Evolutionary conservation across 2,797 vertebrate species (phyloP), one percentile per base, ranked within the genome.

Genomic region (Clarias pachynema): DNA sequence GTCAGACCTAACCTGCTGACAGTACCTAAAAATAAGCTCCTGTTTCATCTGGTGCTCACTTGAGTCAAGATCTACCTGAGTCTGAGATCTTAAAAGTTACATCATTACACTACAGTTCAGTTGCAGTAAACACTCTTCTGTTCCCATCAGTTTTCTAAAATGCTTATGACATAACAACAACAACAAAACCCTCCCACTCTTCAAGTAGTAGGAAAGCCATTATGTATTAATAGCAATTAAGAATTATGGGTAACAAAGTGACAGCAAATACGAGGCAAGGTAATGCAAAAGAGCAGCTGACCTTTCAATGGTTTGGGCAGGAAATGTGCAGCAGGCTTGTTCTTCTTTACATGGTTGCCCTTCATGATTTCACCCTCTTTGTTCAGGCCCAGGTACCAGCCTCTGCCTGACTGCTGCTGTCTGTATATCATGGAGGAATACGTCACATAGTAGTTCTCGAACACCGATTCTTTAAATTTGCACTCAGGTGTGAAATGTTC

Each of bases 311-410:
- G 98, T 95, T 99, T 99, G 92, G 98, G 98, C 91, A 99, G 97
- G 93, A 99, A 99, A 92, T 99, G 98, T 89, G 98, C 98, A 83
- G 98, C 98, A 89, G 98, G 98, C 92, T 99, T 99, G 88, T 99
- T 99, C 94, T 99, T 99, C 95, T 99, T 99, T 88, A 99, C 98
- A 0, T 99, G 98, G 91, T 99, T 99, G 88, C 98, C 98, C 95
- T 99, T 99, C 98, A 99, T 99, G 92, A 99, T 98, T 93, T 98
- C 97, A 37, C 98, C 98, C 91, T 99, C 98, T 93, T 99, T 99
- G 95, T 99, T 99, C 92, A 99, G 97, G 93, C 98, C 98, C 91
- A 99, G 95, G 95, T 99, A 99, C 98, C 98, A 99, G 89, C 98
- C 97, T 93, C 98, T 95, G 91, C 98, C 98, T 12, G 98, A 99